These are phyloP conservation scores for Dasypogon diadema DNA, from an alignment of 2,888 invertebrate species.

Conservation along the genomic window DNA sequence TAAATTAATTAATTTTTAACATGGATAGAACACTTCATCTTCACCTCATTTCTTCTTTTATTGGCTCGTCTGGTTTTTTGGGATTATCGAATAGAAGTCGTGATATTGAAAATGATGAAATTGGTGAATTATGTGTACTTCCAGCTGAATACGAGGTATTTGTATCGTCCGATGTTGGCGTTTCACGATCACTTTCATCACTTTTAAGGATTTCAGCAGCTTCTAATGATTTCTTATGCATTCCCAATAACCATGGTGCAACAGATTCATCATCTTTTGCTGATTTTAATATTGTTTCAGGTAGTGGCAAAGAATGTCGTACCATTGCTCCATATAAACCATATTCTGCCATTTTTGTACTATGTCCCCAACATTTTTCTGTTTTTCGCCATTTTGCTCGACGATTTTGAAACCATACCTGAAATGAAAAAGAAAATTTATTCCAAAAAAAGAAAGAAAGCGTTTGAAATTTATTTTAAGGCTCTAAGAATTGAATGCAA, in stretches of 20 bases:
- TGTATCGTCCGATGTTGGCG: slow-evolving; percentile 72
- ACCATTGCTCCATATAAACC: slow-evolving; percentile 99
- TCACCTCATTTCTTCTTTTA: slow-evolving; percentile 53
- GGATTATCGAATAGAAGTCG: slow-evolving; percentile 66
- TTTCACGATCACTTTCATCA: slow-evolving; percentile 79
- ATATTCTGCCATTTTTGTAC: slow-evolving; percentile 99
- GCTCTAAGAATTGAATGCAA: too few relatives aligned
- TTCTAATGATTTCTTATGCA: slow-evolving; percentile 96
- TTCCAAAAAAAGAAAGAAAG: too few relatives aligned
- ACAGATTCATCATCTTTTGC: slow-evolving; percentile 97
- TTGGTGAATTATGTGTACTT: slow-evolving; percentile 69
- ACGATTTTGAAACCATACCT: slow-evolving; percentile 97
- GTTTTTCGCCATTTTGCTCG: slow-evolving; percentile 99
- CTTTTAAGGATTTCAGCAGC: slow-evolving; percentile 94
- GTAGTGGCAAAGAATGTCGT: slow-evolving; percentile 96
- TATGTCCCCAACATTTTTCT: slow-evolving; percentile 99
- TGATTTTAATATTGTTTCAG: slow-evolving; percentile 97
- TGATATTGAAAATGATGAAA: slow-evolving; percentile 67
- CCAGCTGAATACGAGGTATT: slow-evolving; percentile 71
- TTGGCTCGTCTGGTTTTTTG: slow-evolving; percentile 42
- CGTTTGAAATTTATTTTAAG: too few relatives aligned
- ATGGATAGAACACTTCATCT: slow-evolving; percentile 21
- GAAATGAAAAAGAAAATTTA: slow-evolving; percentile 57
- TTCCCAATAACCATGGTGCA: slow-evolving; percentile 98
- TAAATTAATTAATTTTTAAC: slow-evolving; percentile 4